Evolutionary conservation across 2,888 invertebrate species (phyloP), one percentile per base, ranked within the genome.

Genomic region (Sinhomidia bicolor): DNA sequence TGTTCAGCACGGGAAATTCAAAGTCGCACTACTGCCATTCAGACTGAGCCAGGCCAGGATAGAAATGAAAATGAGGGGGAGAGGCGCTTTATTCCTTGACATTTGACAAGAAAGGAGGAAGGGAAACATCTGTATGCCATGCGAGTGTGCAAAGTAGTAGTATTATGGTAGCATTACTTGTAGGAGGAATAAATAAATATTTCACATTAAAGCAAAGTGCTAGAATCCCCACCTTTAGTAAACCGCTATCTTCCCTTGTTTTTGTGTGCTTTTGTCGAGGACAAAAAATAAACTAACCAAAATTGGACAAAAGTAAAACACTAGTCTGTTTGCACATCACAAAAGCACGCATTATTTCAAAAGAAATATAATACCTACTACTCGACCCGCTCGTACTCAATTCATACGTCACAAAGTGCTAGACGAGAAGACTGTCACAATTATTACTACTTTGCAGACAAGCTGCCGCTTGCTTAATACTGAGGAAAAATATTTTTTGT

Each of bases 71-170:
- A 51, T 12, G 54, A 57, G 12, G 62, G 60, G 32, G 62, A 12
- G 62, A 32, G 26, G 32, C 62, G 62, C 62, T 29, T 62, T 14
- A 44, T 44, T 44, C 44, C 71, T 71, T 71, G 71, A 71, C 71
- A 71, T 44, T 71, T 71, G 71, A 71, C 71, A 20, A 10, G 41
- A 68, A 0, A 44, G 17, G 17, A 41, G 41, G 68, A 20, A 23
- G 20, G 23, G 17, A 71, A 23, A 44, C 71, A 71, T 71, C 71
- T 71, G 71, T 71, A 71, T 71, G 71, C 41, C 71, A 57, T 57
- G n/a, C 57, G 9, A 23, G 57, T 57, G 20, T 17, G n/a, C n/a
- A 2, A 4, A 3, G 14, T 14, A 47, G 1, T 14, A n/a, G 4
- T 4, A n/a, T n/a, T n/a, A n/a, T n/a, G n/a, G n/a, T n/a, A n/a